Conservation (phyloP, 2,113 vertebrate species). For the Sardina pilchardus region DNA sequence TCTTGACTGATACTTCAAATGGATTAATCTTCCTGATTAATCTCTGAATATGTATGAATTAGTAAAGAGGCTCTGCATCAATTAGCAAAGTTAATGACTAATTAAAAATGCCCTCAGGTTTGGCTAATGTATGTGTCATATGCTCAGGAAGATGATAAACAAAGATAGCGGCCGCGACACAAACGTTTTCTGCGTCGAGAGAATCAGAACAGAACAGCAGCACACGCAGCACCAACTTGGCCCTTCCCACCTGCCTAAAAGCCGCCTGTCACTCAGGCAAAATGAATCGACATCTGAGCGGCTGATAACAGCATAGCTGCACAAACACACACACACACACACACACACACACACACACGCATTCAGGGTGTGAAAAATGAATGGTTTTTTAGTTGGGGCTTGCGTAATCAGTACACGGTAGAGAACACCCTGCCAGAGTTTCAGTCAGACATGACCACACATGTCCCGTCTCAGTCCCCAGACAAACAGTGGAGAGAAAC, state of each 20-base stretch:
- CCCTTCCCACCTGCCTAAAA: background rate
- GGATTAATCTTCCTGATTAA: slow-evolving; percentile 28
- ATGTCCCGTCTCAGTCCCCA: background rate
- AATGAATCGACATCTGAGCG: background rate
- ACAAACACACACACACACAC: background rate
- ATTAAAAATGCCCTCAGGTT: slow-evolving; percentile 14
- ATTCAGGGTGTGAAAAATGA: background rate
- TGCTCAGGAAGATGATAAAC: background rate
- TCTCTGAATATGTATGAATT: slow-evolving; percentile 31
- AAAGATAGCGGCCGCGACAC: background rate
- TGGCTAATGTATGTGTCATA: slow-evolving; percentile 19
- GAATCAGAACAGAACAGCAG: no score
- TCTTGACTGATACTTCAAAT: slow-evolving; percentile 18
- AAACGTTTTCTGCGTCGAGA: background rate
- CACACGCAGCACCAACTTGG: no score
- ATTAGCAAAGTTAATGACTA: slow-evolving; percentile 43
- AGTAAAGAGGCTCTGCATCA: slow-evolving; percentile 30
- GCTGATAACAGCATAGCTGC: background rate
- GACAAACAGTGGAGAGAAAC: background rate
- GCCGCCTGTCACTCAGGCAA: background rate
- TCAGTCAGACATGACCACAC: slow-evolving; percentile 8
- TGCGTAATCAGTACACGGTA: background rate
- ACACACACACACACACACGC: background rate
- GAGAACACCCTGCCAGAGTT: background rate
- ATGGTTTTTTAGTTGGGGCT: slow-evolving; percentile 14